Evolutionary conservation across 2,797 vertebrate species (phyloP), one percentile per base, ranked within the genome.

Genomic region (Cichlasoma orientale): DNA sequence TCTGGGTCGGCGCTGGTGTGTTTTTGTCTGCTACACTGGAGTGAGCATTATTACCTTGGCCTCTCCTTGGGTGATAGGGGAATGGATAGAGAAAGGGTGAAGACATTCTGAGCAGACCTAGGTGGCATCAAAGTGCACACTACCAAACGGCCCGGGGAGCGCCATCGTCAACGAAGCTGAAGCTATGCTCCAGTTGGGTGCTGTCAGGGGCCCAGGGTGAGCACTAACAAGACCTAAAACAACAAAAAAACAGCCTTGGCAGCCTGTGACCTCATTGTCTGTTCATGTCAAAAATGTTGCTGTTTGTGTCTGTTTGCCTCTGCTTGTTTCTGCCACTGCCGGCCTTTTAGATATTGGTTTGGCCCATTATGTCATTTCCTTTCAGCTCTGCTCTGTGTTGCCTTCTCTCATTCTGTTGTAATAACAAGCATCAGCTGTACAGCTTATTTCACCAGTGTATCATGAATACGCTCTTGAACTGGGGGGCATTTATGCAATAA

Each of bases 211-310:
- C 74, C 61, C 41, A 53, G 61, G 19, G 44, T 90, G 81, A 82
- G 21, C 72, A 2, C 38, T 52, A 79, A 81, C 57, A 68, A 79
- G 41, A 89, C 70, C 23, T 38, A 33, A 66, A 70, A 84, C 70
- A 84, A 88, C 76, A 75, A 81, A 88, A 88, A 84, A 91, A 77
- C 68, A 81, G 70, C 82, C 74, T 38, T 83, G 86, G 84, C 80
- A 83, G 73, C 85, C 7, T 61, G 33, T 85, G 90, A 92, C 77
- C 88, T 90, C 84, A 78, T 90, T 92, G 86, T 89, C 90, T 92
- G 80, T 56, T 87, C 83, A 87, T 80, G 82, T 92, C 80, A 85
- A 74, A 90, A 85, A 82, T 44, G 53, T 75, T 77, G 80, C 82
- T 76, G 68, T 83, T 72, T 47, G 41, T 68, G 63, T 68, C 25